A percentile compares a stretch with the other conserved stretches of the same genome.
phyloP scores from a whole-genome alignment of 2,113 vertebrate species.

The Heterocephalus glaber region DNA sequence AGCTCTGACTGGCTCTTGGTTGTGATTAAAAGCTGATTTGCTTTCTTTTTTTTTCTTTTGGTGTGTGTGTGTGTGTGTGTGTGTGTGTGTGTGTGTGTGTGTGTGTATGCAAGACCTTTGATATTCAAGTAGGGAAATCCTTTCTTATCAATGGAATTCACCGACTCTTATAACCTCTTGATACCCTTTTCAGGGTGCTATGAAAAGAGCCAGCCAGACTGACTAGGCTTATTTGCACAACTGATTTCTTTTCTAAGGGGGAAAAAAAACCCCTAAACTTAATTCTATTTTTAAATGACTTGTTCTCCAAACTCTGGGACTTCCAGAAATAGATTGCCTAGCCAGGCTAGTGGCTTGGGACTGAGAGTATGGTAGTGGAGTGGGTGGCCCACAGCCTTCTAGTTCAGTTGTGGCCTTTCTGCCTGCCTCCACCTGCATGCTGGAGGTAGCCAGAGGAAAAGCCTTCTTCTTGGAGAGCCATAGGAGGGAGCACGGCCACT shows the following conservation, averaged over 20 bases:
- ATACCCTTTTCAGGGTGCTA: not conserved
- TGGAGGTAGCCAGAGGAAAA: not conserved
- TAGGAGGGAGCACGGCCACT: not conserved
- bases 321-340: not conserved
- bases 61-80: constrained; percentile 74
- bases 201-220: constrained; percentile 25
- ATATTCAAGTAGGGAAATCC: constrained; percentile 85
- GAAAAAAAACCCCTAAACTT: not conserved
- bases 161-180: constrained; percentile 72
- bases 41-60: not conserved
- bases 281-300: not conserved
- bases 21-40: constrained; percentile 76
- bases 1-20: not conserved
- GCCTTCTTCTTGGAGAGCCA: not conserved
- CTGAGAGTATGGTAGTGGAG: not conserved
- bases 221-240: constrained; percentile 21
- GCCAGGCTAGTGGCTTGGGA: not conserved
- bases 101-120: constrained; percentile 80
- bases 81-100: constrained; percentile 76
- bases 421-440: no score
- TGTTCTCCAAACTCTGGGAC: not conserved
- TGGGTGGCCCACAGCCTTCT: not conserved
- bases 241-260: constrained; percentile 25
- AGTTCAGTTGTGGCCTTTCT: not conserved
- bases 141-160: constrained; percentile 83